phyloP scores from a whole-genome alignment of 2,113 vertebrate genomes.

The Neogobius melanostomus region DNA sequence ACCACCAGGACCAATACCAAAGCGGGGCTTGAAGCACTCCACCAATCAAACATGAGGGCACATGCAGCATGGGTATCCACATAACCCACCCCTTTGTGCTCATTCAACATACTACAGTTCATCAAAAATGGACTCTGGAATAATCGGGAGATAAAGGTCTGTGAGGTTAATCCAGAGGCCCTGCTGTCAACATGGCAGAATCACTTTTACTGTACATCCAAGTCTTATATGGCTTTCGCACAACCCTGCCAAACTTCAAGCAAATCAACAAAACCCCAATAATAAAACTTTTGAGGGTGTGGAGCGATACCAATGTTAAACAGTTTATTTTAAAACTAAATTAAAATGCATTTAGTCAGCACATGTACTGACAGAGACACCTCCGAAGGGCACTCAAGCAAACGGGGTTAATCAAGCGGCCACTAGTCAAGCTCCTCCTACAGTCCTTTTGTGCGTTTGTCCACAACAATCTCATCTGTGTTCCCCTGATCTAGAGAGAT shows the following conservation, averaged over 20 bases:
- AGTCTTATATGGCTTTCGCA: slow-evolving; percentile 23
- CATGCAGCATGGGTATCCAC: too few relatives aligned
- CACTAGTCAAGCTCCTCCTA: slow-evolving; percentile 8
- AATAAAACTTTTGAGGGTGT: too few relatives aligned
- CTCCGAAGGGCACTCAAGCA: slow-evolving; percentile 42
- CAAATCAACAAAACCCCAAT: slow-evolving; percentile 11
- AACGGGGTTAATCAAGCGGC: slow-evolving; percentile 59
- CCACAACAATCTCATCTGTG: too few relatives aligned
- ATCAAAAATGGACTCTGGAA: slow-evolving; percentile 2
- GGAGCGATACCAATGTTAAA: slow-evolving; percentile 33
- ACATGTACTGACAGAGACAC: neutral
- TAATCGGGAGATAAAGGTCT: slow-evolving; percentile 41
- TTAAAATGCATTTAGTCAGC: neutral
- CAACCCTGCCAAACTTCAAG: slow-evolving; percentile 2
- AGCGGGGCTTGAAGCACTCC: too few relatives aligned
- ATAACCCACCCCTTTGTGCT: slow-evolving; percentile 20
- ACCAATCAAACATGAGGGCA: too few relatives aligned
- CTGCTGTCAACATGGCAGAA: slow-evolving; percentile 30
- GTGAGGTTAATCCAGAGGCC: slow-evolving; percentile 31
- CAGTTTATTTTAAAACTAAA: slow-evolving; percentile 32
- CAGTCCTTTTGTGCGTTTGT: neutral
- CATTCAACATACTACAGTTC: slow-evolving; percentile 3
- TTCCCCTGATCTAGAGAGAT: too few relatives aligned
- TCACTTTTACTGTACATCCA: slow-evolving; percentile 26
- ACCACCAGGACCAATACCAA: too few relatives aligned